These are phyloP conservation scores for Aratinga solstitialis DNA, from an alignment of 2,797 vertebrate genomes.

Conservation along the genomic window DNA sequence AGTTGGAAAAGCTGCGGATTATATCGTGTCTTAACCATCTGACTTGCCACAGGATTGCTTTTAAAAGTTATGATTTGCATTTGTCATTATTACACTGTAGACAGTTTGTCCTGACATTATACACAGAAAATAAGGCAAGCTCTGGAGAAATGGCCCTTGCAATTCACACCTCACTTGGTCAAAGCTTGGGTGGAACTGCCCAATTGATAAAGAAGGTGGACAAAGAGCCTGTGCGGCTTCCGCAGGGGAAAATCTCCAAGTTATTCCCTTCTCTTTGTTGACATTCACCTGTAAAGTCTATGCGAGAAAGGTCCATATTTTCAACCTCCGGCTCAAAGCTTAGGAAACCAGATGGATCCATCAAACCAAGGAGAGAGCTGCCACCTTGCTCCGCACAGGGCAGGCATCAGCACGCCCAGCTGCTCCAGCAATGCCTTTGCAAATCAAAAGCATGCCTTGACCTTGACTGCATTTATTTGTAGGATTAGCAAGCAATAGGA, in stretches of 20 bases:
- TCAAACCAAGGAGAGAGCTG: not conserved
- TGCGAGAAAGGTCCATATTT: not conserved
- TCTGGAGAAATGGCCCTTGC: not conserved
- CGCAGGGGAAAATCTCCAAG: not conserved
- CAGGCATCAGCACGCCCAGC: not conserved
- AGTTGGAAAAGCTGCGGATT: not conserved
- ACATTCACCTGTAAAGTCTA: not conserved
- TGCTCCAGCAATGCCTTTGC: not conserved
- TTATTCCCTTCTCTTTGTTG: not conserved
- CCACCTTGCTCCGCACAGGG: fast-evolving
- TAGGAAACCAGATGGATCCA: not conserved
- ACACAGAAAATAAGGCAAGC: not conserved
- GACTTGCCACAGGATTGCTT: not conserved
- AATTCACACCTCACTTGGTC: not conserved
- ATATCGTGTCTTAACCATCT: not conserved
- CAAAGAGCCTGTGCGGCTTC: not conserved
- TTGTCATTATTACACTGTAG: not conserved
- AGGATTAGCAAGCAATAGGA: not conserved
- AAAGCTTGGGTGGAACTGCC: not conserved
- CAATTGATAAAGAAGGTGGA: not conserved
- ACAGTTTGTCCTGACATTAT: not conserved
- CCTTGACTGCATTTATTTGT: not conserved
- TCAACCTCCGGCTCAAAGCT: not conserved
- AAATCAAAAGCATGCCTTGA: not conserved
- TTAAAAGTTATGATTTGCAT: not conserved